These are phyloP conservation scores for Poecilobothrus nobilitatus DNA, from an alignment of 2,888 invertebrate genomes.

Conservation along the genomic window DNA sequence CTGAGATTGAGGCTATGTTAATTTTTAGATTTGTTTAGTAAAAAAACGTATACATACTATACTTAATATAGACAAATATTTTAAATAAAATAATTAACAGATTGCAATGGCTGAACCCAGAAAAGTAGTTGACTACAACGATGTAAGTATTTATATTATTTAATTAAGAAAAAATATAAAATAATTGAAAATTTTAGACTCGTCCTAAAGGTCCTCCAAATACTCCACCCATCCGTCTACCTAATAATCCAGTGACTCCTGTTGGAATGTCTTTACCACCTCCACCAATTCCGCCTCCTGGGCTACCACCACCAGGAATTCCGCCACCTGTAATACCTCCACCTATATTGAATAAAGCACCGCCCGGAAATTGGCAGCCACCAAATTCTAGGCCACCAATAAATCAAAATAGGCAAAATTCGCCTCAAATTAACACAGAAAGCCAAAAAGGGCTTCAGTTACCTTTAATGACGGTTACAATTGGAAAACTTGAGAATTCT, in stretches of 20 bases:
- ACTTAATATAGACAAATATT: no score
- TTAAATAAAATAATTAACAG: no score
- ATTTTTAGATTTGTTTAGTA: no score
- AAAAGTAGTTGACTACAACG: background rate
- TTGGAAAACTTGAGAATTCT: slow-evolving; percentile 25
- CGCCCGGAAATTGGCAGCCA: slow-evolving; percentile 13
- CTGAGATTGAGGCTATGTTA: no score
- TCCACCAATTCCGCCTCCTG: slow-evolving; percentile 7
- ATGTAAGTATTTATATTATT: background rate
- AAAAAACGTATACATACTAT: no score
- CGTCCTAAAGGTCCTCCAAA: background rate
- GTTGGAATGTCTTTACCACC: slow-evolving; percentile 23
- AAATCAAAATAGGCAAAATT: slow-evolving; percentile 24
- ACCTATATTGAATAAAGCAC: slow-evolving; percentile 14
- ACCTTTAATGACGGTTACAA: slow-evolving; percentile 50
- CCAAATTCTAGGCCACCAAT: slow-evolving; percentile 42
- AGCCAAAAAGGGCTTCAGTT: slow-evolving; percentile 34
- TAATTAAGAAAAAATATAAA: background rate
- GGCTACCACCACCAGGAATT: slow-evolving; percentile 17
- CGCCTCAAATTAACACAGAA: slow-evolving; percentile 38
- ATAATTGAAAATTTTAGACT: background rate
- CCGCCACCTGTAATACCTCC: slow-evolving; percentile 20
- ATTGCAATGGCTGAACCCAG: background rate
- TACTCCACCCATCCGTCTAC: background rate
- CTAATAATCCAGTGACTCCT: background rate